Percentiles rank a stretch among this genome's conserved stretches.
phyloP scores from a whole-genome alignment of 2,888 invertebrate genomes.

The Thera obeliscata region DNA sequence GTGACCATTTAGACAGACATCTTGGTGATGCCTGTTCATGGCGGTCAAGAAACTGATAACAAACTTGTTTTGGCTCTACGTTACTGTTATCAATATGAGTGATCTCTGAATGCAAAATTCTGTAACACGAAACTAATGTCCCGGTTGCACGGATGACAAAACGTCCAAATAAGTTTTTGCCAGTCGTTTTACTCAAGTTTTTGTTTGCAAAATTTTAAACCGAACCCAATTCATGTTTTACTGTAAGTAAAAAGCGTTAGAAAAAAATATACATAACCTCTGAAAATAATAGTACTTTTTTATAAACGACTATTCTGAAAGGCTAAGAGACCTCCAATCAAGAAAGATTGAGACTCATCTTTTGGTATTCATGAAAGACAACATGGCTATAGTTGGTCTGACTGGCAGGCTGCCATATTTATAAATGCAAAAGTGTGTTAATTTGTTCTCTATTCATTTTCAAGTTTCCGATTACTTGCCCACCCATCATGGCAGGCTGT shows the following conservation, averaged over 20 bases:
- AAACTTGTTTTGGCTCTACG: constrained; percentile 31
- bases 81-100: constrained; percentile 20
- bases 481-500: not conserved
- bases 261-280: constrained; percentile 10
- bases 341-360: constrained; percentile 11
- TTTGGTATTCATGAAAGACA: constrained; percentile 11
- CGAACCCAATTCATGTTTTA: not conserved
- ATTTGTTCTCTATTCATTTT: not conserved
- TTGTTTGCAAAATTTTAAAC: no score
- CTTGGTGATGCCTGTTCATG: constrained; percentile 24
- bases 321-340: not conserved
- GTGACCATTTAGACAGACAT: constrained; percentile 14
- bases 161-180: no score
- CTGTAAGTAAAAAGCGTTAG: constrained; percentile 20
- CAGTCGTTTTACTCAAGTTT: no score
- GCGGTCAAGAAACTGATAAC: constrained; percentile 30
- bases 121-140: not conserved
- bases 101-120: constrained; percentile 22
- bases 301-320: not conserved
- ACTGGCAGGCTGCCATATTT: constrained; percentile 5
- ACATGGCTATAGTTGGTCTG: constrained; percentile 6
- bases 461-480: not conserved
- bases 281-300: constrained; percentile 13
- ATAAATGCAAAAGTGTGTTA: constrained; percentile 19
- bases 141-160: no score